phyloP scores from a whole-genome alignment of 2,888 invertebrate species.

The Erannis defoliaria region DNA sequence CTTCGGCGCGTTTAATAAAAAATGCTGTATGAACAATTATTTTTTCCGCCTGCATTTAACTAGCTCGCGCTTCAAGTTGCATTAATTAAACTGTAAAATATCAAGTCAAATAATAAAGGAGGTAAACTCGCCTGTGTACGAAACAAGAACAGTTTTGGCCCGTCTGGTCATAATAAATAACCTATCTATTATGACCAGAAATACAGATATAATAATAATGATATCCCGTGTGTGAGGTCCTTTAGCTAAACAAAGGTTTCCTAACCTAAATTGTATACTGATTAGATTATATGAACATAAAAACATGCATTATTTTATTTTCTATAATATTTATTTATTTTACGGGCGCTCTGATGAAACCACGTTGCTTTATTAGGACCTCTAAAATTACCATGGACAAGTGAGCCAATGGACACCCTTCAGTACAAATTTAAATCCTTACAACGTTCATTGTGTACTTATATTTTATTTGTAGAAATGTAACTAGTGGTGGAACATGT shows the following conservation, averaged over 20 bases:
- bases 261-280: slow-evolving; percentile 60
- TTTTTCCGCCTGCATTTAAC: slow-evolving; percentile 35
- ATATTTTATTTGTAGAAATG: no score
- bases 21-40: slow-evolving; percentile 23
- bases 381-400: not conserved
- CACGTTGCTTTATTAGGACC: slow-evolving; percentile 40
- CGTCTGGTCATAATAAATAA: no score
- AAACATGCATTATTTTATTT: not conserved
- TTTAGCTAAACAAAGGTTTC: slow-evolving; percentile 27
- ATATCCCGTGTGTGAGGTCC: slow-evolving; percentile 17
- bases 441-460: not conserved
- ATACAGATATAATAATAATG: not conserved
- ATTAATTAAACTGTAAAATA: slow-evolving; percentile 32
- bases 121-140: slow-evolving; percentile 24
- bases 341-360: slow-evolving; percentile 51
- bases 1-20: slow-evolving; percentile 19
- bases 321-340: slow-evolving; percentile 15
- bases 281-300: slow-evolving; percentile 73
- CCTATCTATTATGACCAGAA: no score
- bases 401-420: not conserved
- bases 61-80: slow-evolving; percentile 13
- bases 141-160: slow-evolving; percentile 14
- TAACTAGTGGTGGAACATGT: no score
- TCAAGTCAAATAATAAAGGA: slow-evolving; percentile 18
- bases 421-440: no score